phyloP scores from a whole-genome alignment of 2,797 vertebrate genomes.

The Sebastes umbrosus region DNA sequence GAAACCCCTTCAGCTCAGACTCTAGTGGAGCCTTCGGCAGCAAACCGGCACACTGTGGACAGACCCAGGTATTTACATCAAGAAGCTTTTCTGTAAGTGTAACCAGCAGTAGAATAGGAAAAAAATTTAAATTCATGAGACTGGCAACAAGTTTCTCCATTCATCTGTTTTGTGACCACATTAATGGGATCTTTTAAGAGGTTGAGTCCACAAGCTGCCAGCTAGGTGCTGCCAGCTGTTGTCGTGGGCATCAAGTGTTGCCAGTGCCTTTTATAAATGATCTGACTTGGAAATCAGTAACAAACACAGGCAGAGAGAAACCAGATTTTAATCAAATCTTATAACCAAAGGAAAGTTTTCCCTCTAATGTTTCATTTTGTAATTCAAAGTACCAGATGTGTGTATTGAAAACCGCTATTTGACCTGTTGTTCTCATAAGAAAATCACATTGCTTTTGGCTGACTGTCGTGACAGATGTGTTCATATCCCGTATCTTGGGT shows the following conservation, averaged over 20 bases:
- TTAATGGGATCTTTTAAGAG: background rate
- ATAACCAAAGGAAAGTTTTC: background rate
- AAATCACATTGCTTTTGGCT: background rate
- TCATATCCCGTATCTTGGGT: background rate
- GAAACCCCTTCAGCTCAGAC: no score
- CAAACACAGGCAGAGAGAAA: background rate
- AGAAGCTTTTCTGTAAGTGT: background rate
- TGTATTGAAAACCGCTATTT: background rate
- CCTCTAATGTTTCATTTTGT: background rate
- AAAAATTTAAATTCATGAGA: background rate
- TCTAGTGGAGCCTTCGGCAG: no score
- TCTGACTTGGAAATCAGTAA: background rate
- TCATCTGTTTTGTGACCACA: background rate
- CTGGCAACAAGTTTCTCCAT: background rate
- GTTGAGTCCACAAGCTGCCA: slow-evolving; percentile 5
- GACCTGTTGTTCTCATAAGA: background rate
- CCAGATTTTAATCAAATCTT: background rate
- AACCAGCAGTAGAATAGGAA: background rate
- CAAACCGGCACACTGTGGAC: no score
- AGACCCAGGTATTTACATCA: background rate
- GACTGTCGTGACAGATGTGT: background rate
- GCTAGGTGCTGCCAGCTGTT: slow-evolving; percentile 15
- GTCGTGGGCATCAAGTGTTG: background rate
- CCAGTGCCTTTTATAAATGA: background rate
- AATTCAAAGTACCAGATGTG: background rate